Conservation (phyloP, 2,888 invertebrate species). For the Fragum fragum region DNA sequence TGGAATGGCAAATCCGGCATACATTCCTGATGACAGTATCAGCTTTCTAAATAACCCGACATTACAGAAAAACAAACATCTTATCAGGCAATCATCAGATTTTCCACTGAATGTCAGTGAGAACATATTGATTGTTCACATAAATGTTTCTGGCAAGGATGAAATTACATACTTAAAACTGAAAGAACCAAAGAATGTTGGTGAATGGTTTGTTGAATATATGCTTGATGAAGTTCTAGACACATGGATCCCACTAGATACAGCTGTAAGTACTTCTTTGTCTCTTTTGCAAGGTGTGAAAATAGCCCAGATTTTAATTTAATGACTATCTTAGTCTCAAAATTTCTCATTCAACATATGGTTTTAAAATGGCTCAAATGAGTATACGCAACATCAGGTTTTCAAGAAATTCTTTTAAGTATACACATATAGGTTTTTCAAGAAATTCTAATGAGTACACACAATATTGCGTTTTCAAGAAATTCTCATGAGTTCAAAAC, state of each 20-base stretch:
- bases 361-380: not conserved
- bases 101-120: not conserved
- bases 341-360: too few species aligned
- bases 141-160: not conserved
- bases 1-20: slow-evolving; percentile 15
- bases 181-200: not conserved
- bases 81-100: not conserved
- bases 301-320: too few species aligned
- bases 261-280: not conserved
- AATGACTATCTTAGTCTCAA: too few species aligned
- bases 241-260: not conserved
- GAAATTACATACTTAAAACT: not conserved
- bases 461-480: too few species aligned
- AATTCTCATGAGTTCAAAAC: too few species aligned
- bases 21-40: not conserved
- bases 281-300: too few species aligned
- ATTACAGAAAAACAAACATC: not conserved
- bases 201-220: slow-evolving; percentile 7
- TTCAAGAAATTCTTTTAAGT: too few species aligned
- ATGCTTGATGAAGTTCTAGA: not conserved
- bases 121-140: not conserved
- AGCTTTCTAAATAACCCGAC: slow-evolving; percentile 1
- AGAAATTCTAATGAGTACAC: too few species aligned
- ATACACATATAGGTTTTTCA: too few species aligned
- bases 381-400: too few species aligned